Conservation (phyloP, 2,797 vertebrate species). For the Pantherophis vulpinus region DNA sequence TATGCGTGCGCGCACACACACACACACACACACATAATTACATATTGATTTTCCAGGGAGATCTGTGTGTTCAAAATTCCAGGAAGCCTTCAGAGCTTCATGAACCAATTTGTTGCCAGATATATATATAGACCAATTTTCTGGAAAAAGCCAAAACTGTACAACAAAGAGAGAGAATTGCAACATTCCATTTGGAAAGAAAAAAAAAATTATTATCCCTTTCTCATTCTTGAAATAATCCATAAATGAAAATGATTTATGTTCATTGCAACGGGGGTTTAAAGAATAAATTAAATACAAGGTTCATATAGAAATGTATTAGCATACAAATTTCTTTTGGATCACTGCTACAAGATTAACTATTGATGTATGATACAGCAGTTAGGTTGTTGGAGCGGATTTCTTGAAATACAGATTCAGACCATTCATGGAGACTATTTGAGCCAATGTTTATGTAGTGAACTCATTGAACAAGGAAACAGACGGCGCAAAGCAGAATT, state of each 20-base stretch:
- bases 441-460: neutral
- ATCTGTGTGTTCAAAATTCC: neutral
- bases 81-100: neutral
- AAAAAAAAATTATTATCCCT: neutral
- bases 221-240: neutral
- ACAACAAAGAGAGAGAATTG: neutral
- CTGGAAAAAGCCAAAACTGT: neutral
- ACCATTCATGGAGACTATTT: neutral
- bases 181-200: neutral
- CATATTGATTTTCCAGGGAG: neutral
- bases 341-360: neutral
- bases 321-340: neutral
- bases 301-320: neutral
- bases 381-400: neutral
- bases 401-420: neutral
- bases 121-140: neutral
- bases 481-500: neutral
- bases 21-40: neutral
- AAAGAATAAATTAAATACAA: neutral
- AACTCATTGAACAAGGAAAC: neutral
- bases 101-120: neutral
- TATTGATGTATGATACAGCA: neutral
- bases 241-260: neutral
- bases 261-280: neutral
- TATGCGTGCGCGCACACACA: rapidly evolving